Evolutionary conservation across 2,113 vertebrate genomes (phyloP).

Genomic region (Seriola quinqueradiata): DNA sequence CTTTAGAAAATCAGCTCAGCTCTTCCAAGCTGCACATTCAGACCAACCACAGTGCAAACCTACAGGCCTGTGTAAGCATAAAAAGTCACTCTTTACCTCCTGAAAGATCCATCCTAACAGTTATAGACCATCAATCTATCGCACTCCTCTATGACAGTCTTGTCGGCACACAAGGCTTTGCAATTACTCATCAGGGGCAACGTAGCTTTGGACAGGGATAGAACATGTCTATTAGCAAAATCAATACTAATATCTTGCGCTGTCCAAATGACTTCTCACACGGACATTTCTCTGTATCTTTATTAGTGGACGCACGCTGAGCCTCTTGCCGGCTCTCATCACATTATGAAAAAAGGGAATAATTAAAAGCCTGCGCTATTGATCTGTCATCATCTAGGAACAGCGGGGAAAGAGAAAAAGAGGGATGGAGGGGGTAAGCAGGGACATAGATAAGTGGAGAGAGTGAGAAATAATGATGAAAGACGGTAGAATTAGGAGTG

Average conservation of each 20-base stretch:
- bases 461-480: not conserved
- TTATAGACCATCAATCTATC: constrained; percentile 41
- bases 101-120: constrained; percentile 9
- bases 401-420: not conserved
- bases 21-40: constrained; percentile 46
- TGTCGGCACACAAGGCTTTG: constrained; percentile 12
- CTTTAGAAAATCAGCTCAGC: constrained; percentile 48
- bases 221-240: constrained; percentile 67
- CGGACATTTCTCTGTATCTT: constrained; percentile 46
- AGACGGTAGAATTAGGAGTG: not conserved
- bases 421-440: not conserved
- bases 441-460: constrained; percentile 17
- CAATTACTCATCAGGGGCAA: constrained; percentile 39
- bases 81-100: constrained; percentile 3
- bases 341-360: constrained; percentile 55
- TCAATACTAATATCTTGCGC: constrained; percentile 67
- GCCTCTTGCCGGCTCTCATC: constrained; percentile 30
- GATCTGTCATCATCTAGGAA: constrained; percentile 56
- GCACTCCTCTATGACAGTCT: not conserved
- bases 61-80: not conserved
- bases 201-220: constrained; percentile 29
- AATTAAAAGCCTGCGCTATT: constrained; percentile 49
- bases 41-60: constrained; percentile 31
- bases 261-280: constrained; percentile 50
- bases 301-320: constrained; percentile 34